Base-by-base conservation (phyloP, 2,113 vertebrate species). In the Lampris megalopsis region DNA sequence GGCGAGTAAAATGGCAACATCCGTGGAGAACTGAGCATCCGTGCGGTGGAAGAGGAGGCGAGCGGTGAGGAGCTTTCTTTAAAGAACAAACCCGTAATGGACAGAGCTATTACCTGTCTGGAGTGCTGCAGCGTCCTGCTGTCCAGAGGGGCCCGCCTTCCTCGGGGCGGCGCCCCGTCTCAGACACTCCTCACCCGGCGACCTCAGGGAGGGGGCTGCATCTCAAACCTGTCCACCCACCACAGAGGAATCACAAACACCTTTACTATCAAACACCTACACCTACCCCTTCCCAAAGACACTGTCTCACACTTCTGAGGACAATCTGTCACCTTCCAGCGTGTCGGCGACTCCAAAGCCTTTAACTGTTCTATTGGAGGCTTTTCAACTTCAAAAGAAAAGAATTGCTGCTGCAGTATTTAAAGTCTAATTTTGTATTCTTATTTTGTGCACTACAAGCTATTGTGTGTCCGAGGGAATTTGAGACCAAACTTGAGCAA, bases 361-460 rank as follows among this genome's bases (percentile, higher is more conserved):
- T 92, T 82, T 72, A 72, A 73, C 85, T 81, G 79, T 88, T 87
- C 84, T 82, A 84, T 84, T 82, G 75, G 89, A 94, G 91, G 93
- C 86, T 90, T 87, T 24, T 84, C 84, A 81, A 88, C 88, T 89
- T 91, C 82, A 93, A 84, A 81, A 82, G 73, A 88, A 79, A 86
- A 77, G 70, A 92, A 79, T 87, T 93, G 94, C 94, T 95, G 94
- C 94, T 95, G 95, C 91, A 91, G 92, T 94, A 92, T 95, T 94
- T 94, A 93, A 94, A 93, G 89, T 94, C 91, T 94, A 91, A 92
- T 93, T 95, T 94, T 95, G 81, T 93, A 94, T 91, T 90, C 88
- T 92, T 92, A 89, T 92, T 94, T 95, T 93, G 93, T 95, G 94
- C 94, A 95, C 94, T 94, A 94, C 87, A 91, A 91, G 89, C 89